Conservation (phyloP, 2,797 vertebrate species). For the Macropodus opercularis region DNA sequence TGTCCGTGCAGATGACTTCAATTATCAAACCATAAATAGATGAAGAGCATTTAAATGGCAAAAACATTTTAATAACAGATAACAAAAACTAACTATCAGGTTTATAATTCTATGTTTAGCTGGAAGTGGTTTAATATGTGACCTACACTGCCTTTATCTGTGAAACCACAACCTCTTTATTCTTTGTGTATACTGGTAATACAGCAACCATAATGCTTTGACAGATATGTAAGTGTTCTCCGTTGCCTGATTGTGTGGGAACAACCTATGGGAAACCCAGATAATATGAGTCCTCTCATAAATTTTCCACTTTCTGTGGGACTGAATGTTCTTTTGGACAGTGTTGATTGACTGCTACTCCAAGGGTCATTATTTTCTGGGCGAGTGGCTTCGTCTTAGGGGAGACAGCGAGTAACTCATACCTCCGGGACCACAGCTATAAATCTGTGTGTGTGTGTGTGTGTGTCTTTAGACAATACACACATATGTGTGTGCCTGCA, state of each 20-base stretch:
- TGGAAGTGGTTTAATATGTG: conserved; percentile 9
- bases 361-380: conserved; percentile 66
- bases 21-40: neutral
- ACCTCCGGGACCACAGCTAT: conserved; percentile 54
- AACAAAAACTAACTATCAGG: neutral
- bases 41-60: neutral
- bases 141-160: conserved; percentile 4
- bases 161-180: conserved; percentile 9
- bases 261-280: conserved; percentile 41
- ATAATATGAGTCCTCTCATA: conserved; percentile 58
- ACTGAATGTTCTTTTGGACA: conserved; percentile 45
- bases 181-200: conserved; percentile 13
- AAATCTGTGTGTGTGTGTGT: conserved; percentile 54
- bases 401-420: conserved; percentile 66
- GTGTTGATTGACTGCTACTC: conserved; percentile 63
- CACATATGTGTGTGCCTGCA: conserved; percentile 20
- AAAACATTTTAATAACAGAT: neutral
- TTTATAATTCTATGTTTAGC: conserved; percentile 17
- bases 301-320: conserved; percentile 42
- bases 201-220: neutral
- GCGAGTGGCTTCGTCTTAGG: conserved; percentile 49
- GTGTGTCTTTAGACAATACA: conserved; percentile 13
- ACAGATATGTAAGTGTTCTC: conserved; percentile 26
- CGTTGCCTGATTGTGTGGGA: conserved; percentile 25
- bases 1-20: neutral